These are phyloP conservation scores for Pseudeuparius sepicola DNA, from an alignment of 2,888 invertebrate species.

Conservation along the genomic window DNA sequence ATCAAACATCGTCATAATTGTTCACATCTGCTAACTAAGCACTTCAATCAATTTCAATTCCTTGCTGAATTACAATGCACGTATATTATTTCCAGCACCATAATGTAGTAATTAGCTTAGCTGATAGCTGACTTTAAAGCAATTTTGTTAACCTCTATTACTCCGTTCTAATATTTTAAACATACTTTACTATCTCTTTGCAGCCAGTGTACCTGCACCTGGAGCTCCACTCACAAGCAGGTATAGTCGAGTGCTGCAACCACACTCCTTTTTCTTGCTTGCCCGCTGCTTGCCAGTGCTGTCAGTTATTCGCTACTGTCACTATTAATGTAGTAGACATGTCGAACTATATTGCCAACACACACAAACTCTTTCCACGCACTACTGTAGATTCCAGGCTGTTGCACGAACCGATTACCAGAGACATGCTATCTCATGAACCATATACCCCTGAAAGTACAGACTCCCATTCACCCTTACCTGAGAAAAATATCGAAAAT, in stretches of 20 bases:
- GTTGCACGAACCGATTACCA: constrained; percentile 44
- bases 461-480: constrained; percentile 63
- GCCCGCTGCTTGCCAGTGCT: constrained; percentile 41
- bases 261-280: constrained; percentile 40
- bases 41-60: no score
- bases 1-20: no score
- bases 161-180: no score
- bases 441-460: constrained; percentile 78
- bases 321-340: constrained; percentile 38
- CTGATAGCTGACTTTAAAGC: no score
- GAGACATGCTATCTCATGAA: constrained; percentile 44
- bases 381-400: constrained; percentile 36
- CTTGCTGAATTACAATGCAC: no score
- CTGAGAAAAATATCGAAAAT: constrained; percentile 39
- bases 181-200: no score
- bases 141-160: no score
- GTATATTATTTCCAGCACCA: no score
- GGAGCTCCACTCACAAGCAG: constrained; percentile 62
- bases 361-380: constrained; percentile 30
- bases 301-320: constrained; percentile 38
- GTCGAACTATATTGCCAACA: constrained; percentile 32
- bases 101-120: no score
- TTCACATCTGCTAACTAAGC: no score
- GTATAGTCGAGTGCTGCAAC: constrained; percentile 57
- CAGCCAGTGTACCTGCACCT: constrained; percentile 75